These are phyloP conservation scores for Monoplex corrugatus DNA, from an alignment of 2,888 invertebrate species.

Conservation along the genomic window DNA sequence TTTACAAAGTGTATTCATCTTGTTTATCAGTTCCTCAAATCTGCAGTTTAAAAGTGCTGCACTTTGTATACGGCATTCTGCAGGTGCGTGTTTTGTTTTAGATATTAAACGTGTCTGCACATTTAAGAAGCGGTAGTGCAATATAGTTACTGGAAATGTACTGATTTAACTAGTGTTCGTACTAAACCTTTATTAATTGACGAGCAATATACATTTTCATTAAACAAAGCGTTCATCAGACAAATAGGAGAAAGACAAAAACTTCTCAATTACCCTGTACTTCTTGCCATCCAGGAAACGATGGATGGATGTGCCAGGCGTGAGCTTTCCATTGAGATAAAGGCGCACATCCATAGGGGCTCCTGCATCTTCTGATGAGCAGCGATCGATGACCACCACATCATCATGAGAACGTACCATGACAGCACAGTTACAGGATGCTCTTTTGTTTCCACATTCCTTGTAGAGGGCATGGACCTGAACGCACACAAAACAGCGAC, in stretches of 20 bases:
- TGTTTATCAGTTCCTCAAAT: too few relatives aligned
- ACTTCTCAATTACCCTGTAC: slow-evolving; percentile 62
- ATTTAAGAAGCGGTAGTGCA: too few relatives aligned
- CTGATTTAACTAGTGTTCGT: too few relatives aligned
- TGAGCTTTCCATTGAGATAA: slow-evolving; percentile 68
- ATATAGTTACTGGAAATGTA: too few relatives aligned
- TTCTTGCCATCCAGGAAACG: slow-evolving; percentile 62
- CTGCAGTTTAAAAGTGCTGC: too few relatives aligned
- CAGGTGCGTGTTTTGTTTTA: too few relatives aligned
- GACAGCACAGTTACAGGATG: slow-evolving; percentile 71
- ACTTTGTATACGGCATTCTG: too few relatives aligned
- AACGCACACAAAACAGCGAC: not conserved
- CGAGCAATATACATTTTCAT: too few relatives aligned
- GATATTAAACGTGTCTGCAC: too few relatives aligned
- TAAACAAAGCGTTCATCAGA: too few relatives aligned
- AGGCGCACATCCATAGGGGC: slow-evolving; percentile 57
- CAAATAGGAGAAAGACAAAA: not conserved
- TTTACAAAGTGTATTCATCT: too few relatives aligned
- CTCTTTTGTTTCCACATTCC: slow-evolving; percentile 55
- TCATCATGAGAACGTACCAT: slow-evolving; percentile 71
- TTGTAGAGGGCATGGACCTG: slow-evolving; percentile 62
- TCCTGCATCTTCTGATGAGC: slow-evolving; percentile 51
- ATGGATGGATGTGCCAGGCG: slow-evolving; percentile 63
- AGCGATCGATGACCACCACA: slow-evolving; percentile 69
- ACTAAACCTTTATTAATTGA: too few relatives aligned